Evolutionary conservation across 2,888 invertebrate genomes (phyloP).

Genomic region (Drosophila kambysellisi): DNA sequence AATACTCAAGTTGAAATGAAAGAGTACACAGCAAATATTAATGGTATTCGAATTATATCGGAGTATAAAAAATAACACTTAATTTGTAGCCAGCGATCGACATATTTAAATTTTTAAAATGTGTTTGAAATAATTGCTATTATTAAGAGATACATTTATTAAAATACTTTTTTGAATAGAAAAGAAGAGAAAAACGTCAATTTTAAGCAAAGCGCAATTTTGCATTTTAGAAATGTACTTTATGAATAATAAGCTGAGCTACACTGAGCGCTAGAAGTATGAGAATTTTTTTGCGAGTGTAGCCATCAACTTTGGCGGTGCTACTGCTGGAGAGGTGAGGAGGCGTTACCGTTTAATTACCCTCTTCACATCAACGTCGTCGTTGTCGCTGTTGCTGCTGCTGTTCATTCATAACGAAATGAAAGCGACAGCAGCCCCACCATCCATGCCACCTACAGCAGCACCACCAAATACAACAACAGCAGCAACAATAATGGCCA

Average conservation of each 20-base stretch:
- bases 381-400: constrained; percentile 21
- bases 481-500: not conserved
- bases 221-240: not conserved
- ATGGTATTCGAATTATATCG: too few relatives aligned
- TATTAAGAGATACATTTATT: too few relatives aligned
- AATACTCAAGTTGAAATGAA: too few relatives aligned
- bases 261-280: constrained; percentile 22
- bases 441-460: constrained; percentile 1
- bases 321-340: constrained; percentile 9
- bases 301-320: not conserved
- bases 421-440: constrained; percentile 25
- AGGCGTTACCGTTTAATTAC: constrained; percentile 61
- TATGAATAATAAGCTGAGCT: not conserved
- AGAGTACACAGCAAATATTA: too few relatives aligned
- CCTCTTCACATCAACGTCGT: constrained; percentile 29
- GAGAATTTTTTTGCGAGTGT: not conserved
- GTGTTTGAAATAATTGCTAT: too few relatives aligned
- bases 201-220: not conserved
- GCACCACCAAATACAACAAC: constrained; percentile 9
- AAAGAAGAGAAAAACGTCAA: not conserved
- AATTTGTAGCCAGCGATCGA: too few relatives aligned
- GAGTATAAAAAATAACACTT: too few relatives aligned
- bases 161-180: too few relatives aligned
- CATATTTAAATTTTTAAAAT: too few relatives aligned
- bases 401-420: constrained; percentile 70